Percentiles rank a stretch among this genome's conserved stretches.
These are phyloP conservation scores for Silurus glanis DNA, from an alignment of 2,113 vertebrate genomes.

Conservation along the genomic window DNA sequence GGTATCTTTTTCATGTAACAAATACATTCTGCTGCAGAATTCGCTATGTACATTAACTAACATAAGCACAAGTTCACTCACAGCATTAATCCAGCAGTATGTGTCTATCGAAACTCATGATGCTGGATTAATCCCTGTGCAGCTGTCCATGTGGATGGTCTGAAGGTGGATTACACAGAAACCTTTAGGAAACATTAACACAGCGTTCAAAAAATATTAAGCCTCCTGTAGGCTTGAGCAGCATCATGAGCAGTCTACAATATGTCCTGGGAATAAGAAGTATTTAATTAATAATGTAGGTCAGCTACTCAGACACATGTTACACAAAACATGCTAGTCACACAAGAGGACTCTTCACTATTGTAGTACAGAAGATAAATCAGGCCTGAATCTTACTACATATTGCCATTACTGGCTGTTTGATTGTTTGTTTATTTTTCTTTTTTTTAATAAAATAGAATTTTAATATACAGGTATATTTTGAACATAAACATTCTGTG, in stretches of 20 bases:
- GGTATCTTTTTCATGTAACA: conserved; percentile 1
- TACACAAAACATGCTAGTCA: not conserved
- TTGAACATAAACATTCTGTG: not conserved
- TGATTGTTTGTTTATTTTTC: not conserved
- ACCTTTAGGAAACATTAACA: conserved; percentile 52
- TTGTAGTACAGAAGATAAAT: not conserved
- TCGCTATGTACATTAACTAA: not conserved
- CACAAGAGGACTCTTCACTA: not conserved
- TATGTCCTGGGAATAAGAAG: conserved; percentile 30
- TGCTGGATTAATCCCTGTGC: conserved; percentile 62
- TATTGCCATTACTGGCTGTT: not conserved
- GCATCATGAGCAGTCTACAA: conserved; percentile 28
- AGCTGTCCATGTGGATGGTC: conserved; percentile 50
- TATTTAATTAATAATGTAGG: conserved; percentile 55
- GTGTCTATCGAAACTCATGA: conserved; percentile 56
- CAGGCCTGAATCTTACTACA: not conserved
- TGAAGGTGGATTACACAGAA: conserved; percentile 56
- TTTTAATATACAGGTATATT: not conserved
- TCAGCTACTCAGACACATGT: conserved; percentile 38
- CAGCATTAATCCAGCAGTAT: not conserved
- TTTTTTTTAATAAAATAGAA: not conserved
- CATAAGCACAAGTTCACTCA: not conserved
- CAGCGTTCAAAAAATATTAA: conserved; percentile 40
- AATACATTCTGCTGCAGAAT: not conserved
- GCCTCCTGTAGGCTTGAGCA: conserved; percentile 47